Conservation (phyloP, 2,888 invertebrate species). For the Drosophila sordidula region DNA sequence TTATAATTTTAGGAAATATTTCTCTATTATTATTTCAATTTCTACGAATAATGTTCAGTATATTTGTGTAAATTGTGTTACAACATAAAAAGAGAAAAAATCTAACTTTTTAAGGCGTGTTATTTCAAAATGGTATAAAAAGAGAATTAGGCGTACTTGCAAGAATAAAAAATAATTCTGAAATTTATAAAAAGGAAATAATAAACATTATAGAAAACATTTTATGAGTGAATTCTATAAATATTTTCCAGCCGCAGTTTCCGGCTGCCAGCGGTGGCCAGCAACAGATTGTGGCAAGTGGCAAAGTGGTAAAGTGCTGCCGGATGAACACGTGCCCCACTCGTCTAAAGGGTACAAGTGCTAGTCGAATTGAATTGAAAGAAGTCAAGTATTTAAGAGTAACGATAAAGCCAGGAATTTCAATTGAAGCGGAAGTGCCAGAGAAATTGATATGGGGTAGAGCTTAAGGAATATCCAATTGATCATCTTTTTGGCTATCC, state of each 20-base stretch:
- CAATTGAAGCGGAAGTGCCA: constrained; percentile 52
- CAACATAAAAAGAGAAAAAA: too few relatives aligned
- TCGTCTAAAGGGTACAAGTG: constrained; percentile 15
- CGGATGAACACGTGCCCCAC: constrained; percentile 59
- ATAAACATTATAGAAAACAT: too few relatives aligned
- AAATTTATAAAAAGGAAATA: too few relatives aligned
- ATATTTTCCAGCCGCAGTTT: constrained; percentile 19
- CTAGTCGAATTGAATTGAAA: not conserved
- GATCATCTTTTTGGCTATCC: constrained; percentile 12
- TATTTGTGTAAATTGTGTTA: too few relatives aligned
- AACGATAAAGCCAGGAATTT: constrained; percentile 48
- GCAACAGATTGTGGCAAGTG: constrained; percentile 46
- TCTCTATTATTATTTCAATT: too few relatives aligned
- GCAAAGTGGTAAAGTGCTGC: constrained; percentile 29
- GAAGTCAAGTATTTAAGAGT: constrained; percentile 44
- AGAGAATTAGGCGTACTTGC: too few relatives aligned
- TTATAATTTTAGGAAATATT: too few relatives aligned
- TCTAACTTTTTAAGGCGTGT: too few relatives aligned
- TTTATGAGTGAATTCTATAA: constrained; percentile 22
- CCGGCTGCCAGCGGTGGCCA: constrained; percentile 17
- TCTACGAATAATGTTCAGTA: too few relatives aligned
- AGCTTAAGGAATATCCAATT: constrained; percentile 27
- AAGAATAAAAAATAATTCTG: too few relatives aligned
- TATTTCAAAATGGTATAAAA: too few relatives aligned
- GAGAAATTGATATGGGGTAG: not conserved